These are phyloP conservation scores for Maccullochella peelii DNA, from an alignment of 2,113 vertebrate genomes.

Conservation along the genomic window DNA sequence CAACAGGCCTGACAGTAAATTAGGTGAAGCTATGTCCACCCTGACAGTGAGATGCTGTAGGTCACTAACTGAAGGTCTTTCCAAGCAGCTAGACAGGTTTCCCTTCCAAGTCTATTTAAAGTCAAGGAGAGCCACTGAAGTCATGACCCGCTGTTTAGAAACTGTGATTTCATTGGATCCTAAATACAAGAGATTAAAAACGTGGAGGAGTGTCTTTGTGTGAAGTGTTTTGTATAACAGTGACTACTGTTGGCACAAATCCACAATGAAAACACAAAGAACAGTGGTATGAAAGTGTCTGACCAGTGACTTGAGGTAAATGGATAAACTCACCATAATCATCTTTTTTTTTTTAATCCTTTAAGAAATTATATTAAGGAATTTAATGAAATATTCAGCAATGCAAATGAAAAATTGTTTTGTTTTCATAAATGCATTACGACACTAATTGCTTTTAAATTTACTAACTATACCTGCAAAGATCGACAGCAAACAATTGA, in stretches of 20 bases:
- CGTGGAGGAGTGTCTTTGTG: neutral
- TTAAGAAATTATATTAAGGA: no score
- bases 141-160: constrained; percentile 42
- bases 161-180: constrained; percentile 35
- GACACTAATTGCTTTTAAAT: neutral
- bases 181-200: constrained; percentile 26
- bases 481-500: neutral
- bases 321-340: neutral
- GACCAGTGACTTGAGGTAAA: no score
- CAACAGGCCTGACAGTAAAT: constrained; percentile 56
- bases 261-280: neutral
- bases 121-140: constrained; percentile 56
- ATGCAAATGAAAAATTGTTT: neutral
- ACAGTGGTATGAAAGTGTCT: neutral
- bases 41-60: constrained; percentile 67
- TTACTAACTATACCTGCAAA: neutral
- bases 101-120: constrained; percentile 71
- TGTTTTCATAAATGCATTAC: neutral
- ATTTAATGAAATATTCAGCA: neutral
- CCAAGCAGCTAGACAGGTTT: constrained; percentile 60
- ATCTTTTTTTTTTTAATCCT: neutral
- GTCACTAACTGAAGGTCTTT: constrained; percentile 73
- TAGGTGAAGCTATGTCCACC: constrained; percentile 54
- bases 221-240: neutral
- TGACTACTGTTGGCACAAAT: neutral